These are phyloP conservation scores for Lapara coniferarum DNA, from an alignment of 2,888 invertebrate species.

Conservation along the genomic window DNA sequence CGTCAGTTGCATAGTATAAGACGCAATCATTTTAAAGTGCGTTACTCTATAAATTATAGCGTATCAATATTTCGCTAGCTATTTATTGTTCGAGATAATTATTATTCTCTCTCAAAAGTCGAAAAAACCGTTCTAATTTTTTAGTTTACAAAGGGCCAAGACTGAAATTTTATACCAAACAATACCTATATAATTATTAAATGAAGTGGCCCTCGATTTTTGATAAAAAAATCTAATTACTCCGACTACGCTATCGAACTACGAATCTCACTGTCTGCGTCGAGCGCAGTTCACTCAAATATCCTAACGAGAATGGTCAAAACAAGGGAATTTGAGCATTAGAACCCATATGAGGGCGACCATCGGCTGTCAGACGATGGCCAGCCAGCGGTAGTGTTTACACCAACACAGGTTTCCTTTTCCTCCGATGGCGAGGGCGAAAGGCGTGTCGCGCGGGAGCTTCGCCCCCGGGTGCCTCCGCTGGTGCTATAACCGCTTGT, in stretches of 20 bases:
- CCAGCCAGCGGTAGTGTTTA: slow-evolving; percentile 42
- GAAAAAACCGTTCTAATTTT: slow-evolving; percentile 23
- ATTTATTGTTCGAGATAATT: slow-evolving; percentile 51
- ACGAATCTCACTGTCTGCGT: slow-evolving; percentile 63
- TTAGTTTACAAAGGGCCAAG: slow-evolving; percentile 23
- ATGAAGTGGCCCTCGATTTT: slow-evolving; percentile 22
- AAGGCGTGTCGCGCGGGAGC: slow-evolving; percentile 41
- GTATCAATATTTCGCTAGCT: slow-evolving; percentile 43
- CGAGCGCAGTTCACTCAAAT: slow-evolving; percentile 21
- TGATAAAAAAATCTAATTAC: slow-evolving; percentile 27
- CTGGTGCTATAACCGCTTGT: slow-evolving; percentile 80
- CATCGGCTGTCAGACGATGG: not conserved
- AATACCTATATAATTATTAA: slow-evolving; percentile 8
- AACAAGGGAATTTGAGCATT: slow-evolving; percentile 36
- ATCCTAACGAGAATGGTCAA: slow-evolving; percentile 13
- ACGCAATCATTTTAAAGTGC: slow-evolving; percentile 26
- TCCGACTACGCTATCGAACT: slow-evolving; percentile 35
- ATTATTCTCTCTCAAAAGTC: slow-evolving; percentile 53
- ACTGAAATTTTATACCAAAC: not conserved
- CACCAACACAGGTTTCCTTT: slow-evolving; percentile 74
- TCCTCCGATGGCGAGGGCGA: slow-evolving; percentile 52
- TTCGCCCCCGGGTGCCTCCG: slow-evolving; percentile 42
- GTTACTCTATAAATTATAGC: slow-evolving; percentile 29
- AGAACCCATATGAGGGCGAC: not conserved
- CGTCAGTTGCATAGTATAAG: slow-evolving; percentile 20